A percentile compares a stretch with the other conserved stretches of the same genome.
These are phyloP conservation scores for Clostera curtula DNA, from an alignment of 2,888 invertebrate species.

Conservation along the genomic window DNA sequence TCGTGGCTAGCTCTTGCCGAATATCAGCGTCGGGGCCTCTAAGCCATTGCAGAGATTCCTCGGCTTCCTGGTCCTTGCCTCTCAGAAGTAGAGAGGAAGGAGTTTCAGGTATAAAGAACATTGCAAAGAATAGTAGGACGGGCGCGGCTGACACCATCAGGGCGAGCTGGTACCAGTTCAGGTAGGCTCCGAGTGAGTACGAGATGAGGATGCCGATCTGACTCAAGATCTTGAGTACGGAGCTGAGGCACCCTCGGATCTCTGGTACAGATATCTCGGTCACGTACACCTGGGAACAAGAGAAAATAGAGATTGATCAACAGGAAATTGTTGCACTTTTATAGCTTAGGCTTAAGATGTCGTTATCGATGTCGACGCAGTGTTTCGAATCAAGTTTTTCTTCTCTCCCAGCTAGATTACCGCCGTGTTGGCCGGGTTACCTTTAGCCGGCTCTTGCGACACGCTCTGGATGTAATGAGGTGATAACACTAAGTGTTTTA, in stretches of 20 bases:
- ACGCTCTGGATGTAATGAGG: too few species aligned
- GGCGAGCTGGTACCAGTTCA: slow-evolving; percentile 90
- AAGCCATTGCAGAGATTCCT: slow-evolving; percentile 84
- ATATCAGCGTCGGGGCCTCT: slow-evolving; percentile 86
- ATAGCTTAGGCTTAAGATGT: too few species aligned
- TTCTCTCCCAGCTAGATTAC: too few species aligned
- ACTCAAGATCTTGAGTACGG: slow-evolving; percentile 88
- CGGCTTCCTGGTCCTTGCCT: slow-evolving; percentile 84
- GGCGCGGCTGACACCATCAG: slow-evolving; percentile 85
- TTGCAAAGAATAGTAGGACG: slow-evolving; percentile 81
- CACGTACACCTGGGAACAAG: slow-evolving; percentile 83
- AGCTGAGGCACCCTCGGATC: slow-evolving; percentile 89
- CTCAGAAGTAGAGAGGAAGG: slow-evolving; percentile 87
- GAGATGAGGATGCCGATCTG: slow-evolving; percentile 89
- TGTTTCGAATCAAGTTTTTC: too few species aligned
- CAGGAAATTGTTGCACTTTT: too few species aligned
- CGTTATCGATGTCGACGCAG: too few species aligned
- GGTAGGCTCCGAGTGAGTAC: slow-evolving; percentile 85
- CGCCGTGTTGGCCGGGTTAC: too few species aligned
- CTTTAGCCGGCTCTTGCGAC: too few species aligned
- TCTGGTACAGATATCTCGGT: slow-evolving; percentile 92
- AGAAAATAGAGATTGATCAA: too few species aligned
- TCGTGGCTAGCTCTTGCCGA: slow-evolving; percentile 80
- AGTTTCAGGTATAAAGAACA: slow-evolving; percentile 90
- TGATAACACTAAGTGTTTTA: too few species aligned